Base-by-base conservation (phyloP, 2,797 vertebrate species). In the Intellagama lesueurii region DNA sequence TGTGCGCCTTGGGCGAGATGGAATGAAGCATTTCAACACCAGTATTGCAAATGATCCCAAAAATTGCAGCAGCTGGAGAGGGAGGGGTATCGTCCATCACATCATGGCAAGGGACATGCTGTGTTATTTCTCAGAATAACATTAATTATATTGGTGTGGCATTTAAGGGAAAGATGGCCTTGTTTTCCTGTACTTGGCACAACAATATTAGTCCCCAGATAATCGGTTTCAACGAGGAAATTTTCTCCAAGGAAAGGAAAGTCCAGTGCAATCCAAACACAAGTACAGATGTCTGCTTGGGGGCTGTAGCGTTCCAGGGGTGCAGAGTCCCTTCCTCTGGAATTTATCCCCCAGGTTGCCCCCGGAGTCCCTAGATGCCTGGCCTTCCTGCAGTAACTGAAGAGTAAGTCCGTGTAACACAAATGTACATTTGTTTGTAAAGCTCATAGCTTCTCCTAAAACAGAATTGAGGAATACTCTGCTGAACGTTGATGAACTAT, bases 21-120 rank as follows among this genome's bases (percentile, higher is more conserved):
- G 70, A 76, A 82, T n/a, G n/a, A 40, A 81, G 40, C 6, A 52
- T 86, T 89, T 52, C 60, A 72, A 86, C 68, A 68, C 32, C 44
- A 47, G 86, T 30, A 69, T 81, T 76, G 35, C 26, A 75, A 22
- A 11, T 44, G 56, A 52, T 24, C 8, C 19, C 56, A 28, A 83
- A 83, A 24, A 52, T 30, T 52, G 64, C 5, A 5, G 17, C 47
- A 72, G 16, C 44, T 77, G 49, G 32, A 17, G 49, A n/a, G 30
- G 28, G 44, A 35, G 75, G 4, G 40, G 14, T 24, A 14, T 64
- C 60, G 68, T n/a, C 79, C 11, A 3, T 47, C 32, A 28, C 9
- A 4, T 5, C 16, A 4, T 16, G 5, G 44, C 40, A 56, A 68
- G 47, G 60, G 44, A 52, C 22, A 35, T n/a, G 9, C 2, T 44